Evolutionary conservation across 2,113 vertebrate genomes (phyloP).

Genomic region (Ascaphus truei): DNA sequence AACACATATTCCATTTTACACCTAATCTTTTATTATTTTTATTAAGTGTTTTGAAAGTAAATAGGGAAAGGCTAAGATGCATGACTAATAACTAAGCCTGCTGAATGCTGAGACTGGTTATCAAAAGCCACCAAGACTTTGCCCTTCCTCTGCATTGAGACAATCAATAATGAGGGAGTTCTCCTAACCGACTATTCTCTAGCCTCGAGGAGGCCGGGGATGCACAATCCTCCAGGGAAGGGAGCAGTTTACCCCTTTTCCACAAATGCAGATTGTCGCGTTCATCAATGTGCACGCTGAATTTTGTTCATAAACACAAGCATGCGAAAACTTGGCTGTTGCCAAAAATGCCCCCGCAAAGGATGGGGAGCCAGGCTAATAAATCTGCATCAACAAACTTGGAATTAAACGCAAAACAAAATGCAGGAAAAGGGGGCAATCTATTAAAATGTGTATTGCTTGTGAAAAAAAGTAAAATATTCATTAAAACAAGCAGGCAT

Average conservation of each 20-base stretch:
- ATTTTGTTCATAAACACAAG: conserved; percentile 59
- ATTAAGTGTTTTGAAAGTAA: conserved; percentile 91
- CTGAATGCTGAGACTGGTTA: conserved; percentile 95
- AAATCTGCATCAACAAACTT: background rate
- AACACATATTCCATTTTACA: conserved; percentile 81
- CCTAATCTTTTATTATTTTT: conserved; percentile 90
- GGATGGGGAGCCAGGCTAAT: background rate
- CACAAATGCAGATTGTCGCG: conserved; percentile 82
- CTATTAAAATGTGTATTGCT: no score
- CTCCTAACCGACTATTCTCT: conserved; percentile 79
- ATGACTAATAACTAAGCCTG: conserved; percentile 98
- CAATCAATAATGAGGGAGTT: conserved; percentile 94
- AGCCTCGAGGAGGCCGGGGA: conserved; percentile 84
- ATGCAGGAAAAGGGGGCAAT: no score
- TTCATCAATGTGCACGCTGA: conserved; percentile 80
- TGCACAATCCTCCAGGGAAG: conserved; percentile 77
- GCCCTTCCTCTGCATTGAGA: conserved; percentile 91
- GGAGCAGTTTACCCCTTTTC: conserved; percentile 80
- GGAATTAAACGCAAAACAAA: background rate
- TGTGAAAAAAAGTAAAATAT: background rate
- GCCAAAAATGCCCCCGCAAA: background rate
- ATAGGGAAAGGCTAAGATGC: conserved; percentile 87
- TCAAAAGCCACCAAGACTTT: conserved; percentile 90
- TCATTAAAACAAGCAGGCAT: background rate
- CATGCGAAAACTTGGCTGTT: background rate